phyloP scores from a whole-genome alignment of 2,888 invertebrate species.

The Agrochola circellaris region DNA sequence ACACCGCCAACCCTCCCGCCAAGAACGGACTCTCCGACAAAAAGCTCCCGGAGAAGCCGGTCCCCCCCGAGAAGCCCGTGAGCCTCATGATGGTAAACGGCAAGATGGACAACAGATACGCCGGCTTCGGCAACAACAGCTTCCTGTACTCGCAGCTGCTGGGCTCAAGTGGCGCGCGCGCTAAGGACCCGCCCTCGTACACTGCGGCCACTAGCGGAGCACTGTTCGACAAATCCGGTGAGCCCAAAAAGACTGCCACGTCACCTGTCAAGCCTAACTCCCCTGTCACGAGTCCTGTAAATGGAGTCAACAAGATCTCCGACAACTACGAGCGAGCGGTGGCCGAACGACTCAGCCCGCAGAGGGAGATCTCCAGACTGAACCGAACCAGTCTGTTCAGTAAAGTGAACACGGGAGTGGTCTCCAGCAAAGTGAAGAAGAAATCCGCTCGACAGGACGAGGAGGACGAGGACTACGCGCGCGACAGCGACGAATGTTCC shows the following conservation, averaged over 20 bases:
- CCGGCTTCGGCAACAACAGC: conserved; percentile 86
- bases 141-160: conserved; percentile 87
- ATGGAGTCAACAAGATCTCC: conserved; percentile 87
- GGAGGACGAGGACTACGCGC: conserved; percentile 89
- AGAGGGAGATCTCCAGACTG: conserved; percentile 79
- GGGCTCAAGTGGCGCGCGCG: conserved; percentile 78
- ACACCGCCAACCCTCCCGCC: conserved; percentile 48
- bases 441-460: conserved; percentile 78
- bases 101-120: conserved; percentile 85
- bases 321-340: conserved; percentile 88
- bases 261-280: conserved; percentile 80
- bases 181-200: conserved; percentile 86
- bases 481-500: conserved; percentile 92
- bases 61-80: conserved; percentile 88
- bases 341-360: conserved; percentile 85
- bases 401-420: conserved; percentile 86
- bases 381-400: conserved; percentile 86
- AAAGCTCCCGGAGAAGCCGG: conserved; percentile 84
- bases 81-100: conserved; percentile 88
- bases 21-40: conserved; percentile 81
- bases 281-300: conserved; percentile 82
- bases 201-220: conserved; percentile 82
- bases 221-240: conserved; percentile 77
- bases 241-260: conserved; percentile 67
- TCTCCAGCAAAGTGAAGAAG: conserved; percentile 82